Base-by-base conservation (phyloP, 2,888 invertebrate species). In the Meandrusa payeni region DNA sequence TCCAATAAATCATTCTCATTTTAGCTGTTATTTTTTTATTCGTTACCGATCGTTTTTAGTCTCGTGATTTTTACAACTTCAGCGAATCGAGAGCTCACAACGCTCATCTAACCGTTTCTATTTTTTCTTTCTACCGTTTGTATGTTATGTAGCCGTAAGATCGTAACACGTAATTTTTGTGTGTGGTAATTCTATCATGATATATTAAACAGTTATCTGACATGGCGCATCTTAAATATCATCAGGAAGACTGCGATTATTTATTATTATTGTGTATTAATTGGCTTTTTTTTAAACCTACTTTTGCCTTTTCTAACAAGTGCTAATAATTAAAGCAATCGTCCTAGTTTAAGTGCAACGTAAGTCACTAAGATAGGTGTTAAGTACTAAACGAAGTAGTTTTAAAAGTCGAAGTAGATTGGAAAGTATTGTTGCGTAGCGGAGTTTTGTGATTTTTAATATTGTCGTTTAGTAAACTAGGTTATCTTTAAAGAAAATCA, bases 271-370 rank as follows among this genome's bases (percentile, higher is more conserved):
- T 40, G 15, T 46, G 7, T 29, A 37, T 39, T 50, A 53, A 62
- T 68, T 66, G 61, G 66, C 62, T 65, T 63, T 56, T 61, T 57
- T 61, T 57, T 59, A 55, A 55, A 63, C 53, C 64, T 64, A 60
- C 58, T 67, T 63, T 53, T 55, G 19, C n/a, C n/a, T n/a, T 46
- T 38, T 29, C 10, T 34, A 40, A 51, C 47, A 68, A 70, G 68
- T 71, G 69, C 66, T 72, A 63, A 62, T 58, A 59, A 64, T 73
- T 5, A 69, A 72, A 58, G 62, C 72, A 70, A 67, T 50, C 48
- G 22, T 39, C 12, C 11, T 44, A 44, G 39, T 39, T 6, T 44
- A 33, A 44, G 32, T 20, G 13, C n/a, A 10, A 33, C 22, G 7
- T 23, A 39, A 44, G 38, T 32, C 20, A 27, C 27, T 44, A 36